Evolutionary conservation across 2,888 invertebrate species (phyloP), one percentile per base, ranked within the genome.

Genomic region (Eledona agricola): DNA sequence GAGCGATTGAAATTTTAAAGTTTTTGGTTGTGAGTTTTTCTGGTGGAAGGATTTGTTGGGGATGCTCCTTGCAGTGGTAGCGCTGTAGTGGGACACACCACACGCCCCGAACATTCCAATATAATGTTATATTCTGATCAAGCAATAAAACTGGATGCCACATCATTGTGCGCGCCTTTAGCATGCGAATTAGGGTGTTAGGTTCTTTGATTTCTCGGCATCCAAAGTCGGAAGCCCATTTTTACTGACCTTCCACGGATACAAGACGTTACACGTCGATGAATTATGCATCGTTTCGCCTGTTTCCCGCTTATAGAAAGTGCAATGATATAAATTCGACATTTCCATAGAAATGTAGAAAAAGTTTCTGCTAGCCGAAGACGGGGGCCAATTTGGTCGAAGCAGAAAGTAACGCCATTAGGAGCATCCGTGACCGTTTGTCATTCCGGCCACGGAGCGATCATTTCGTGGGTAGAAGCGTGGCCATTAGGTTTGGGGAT

Each of bases 131-230:
- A 72, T 75, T 73, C 74, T 70, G 75, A 75, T 75, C 75, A 75
- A 74, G 75, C 72, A 72, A 75, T 76, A 75, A 75, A 75, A 76
- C 66, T 67, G 71, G 68, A 73, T 73, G 73, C 69, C 72, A 72
- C 72, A 73, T 72, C 74, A 74, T 74, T 69, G 70, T 58, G 65
- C 58, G 65, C 69, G 71, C 68, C 66, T 67, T 70, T 71, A 69
- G 75, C 70, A 74, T 75, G 65, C 63, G 71, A 74, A 74, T 73
- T 70, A 72, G 70, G 71, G 65, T 66, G 69, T 72, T 72, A 70
- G 65, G 65, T 68, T 65, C 70, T 71, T 72, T 72, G 73, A 73
- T 73, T 73, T 70, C 64, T 65, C 62, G 60, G 65, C 62, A 69
- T 69, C 63, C 63, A 64, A 57, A 63, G 63, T 59, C 60, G 62